Evolutionary conservation across 2,888 invertebrate species (phyloP).

Genomic region (Stenoptilia bipunctidactyla): DNA sequence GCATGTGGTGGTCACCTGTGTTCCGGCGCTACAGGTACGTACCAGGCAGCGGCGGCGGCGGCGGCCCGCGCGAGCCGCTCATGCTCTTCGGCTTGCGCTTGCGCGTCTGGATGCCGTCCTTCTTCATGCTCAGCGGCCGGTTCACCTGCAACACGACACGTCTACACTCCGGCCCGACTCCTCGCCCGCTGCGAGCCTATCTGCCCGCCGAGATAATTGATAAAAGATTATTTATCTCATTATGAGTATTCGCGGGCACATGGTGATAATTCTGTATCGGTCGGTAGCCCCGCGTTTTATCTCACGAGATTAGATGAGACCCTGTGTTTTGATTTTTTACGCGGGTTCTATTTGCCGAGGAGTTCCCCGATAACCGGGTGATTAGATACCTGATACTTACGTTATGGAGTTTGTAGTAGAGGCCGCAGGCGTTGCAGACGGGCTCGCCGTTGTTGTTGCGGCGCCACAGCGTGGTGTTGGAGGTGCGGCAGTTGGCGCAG

Average conservation of each 20-base stretch:
- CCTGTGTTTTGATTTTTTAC: slow-evolving; percentile 69
- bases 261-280: slow-evolving; percentile 67
- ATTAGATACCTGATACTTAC: slow-evolving; percentile 72
- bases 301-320: slow-evolving; percentile 68
- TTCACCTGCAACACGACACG: slow-evolving; percentile 76
- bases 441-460: slow-evolving; percentile 95
- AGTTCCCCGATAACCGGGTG: slow-evolving; percentile 63
- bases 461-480: slow-evolving; percentile 95
- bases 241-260: slow-evolving; percentile 66
- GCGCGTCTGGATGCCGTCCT: slow-evolving; percentile 97
- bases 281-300: slow-evolving; percentile 69
- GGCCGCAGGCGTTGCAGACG: slow-evolving; percentile 98
- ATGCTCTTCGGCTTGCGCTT: slow-evolving; percentile 90
- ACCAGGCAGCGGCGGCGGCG: slow-evolving; percentile 41
- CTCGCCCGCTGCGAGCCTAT: slow-evolving; percentile 25
- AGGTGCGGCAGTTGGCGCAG: slow-evolving; percentile 96
- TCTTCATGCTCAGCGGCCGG: slow-evolving; percentile 97
- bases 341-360: slow-evolving; percentile 66
- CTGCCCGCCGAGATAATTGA: slow-evolving; percentile 65
- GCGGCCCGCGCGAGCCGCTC: slow-evolving; percentile 39
- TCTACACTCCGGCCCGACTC: not conserved
- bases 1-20: too few relatives aligned
- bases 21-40: slow-evolving; percentile 22
- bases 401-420: slow-evolving; percentile 91
- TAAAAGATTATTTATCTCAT: slow-evolving; percentile 72